These are phyloP conservation scores for Oreonectes daqikongensis DNA, from an alignment of 2,797 vertebrate species.

Conservation along the genomic window DNA sequence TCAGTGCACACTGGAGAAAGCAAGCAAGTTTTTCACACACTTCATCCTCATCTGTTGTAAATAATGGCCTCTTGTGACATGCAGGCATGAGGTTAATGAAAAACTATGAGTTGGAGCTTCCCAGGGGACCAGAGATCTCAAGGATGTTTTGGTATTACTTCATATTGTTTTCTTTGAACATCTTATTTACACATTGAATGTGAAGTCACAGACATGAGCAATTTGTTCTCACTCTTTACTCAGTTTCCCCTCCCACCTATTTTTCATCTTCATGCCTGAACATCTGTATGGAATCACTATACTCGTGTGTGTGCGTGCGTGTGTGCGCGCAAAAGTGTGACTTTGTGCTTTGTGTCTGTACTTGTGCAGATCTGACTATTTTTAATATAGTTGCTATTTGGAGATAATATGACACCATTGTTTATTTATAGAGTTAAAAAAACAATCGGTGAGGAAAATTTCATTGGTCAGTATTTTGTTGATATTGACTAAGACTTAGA, in stretches of 20 bases:
- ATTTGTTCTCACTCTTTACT: constrained; percentile 62
- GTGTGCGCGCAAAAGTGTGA: constrained; percentile 3
- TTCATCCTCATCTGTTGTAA: constrained; percentile 58
- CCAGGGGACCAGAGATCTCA: constrained; percentile 49
- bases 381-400: too few relatives aligned
- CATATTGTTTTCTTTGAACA: constrained; percentile 64
- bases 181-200: constrained; percentile 66
- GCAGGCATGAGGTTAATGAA: constrained; percentile 57
- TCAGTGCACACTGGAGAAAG: background rate
- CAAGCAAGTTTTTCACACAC: constrained; percentile 50
- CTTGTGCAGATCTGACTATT: background rate
- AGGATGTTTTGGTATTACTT: constrained; percentile 54
- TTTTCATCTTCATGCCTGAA: constrained; percentile 65
- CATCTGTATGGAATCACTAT: constrained; percentile 65
- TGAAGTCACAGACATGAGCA: constrained; percentile 64
- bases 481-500: background rate
- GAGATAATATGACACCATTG: too few relatives aligned
- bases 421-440: too few relatives aligned
- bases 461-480: background rate
- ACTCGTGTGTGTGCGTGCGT: constrained; percentile 58
- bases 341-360: background rate
- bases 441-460: too few relatives aligned
- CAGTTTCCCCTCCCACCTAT: constrained; percentile 50
- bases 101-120: constrained; percentile 43
- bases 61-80: constrained; percentile 53